Conservation (phyloP, 2,113 vertebrate species). For the Otis tarda region DNA sequence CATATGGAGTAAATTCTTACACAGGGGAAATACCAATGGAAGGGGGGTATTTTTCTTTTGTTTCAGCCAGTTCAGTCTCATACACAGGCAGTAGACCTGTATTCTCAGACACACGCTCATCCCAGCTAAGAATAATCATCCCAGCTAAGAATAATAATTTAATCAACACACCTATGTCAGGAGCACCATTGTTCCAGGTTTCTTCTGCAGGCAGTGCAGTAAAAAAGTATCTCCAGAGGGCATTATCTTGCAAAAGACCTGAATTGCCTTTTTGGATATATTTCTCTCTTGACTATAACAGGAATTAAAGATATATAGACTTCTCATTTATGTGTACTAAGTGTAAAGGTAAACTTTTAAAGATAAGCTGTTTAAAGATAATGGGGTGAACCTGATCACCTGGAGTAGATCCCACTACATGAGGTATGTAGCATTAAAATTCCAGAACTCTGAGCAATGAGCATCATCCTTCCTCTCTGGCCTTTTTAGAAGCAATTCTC, state of each 20-base stretch:
- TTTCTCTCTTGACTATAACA: background rate
- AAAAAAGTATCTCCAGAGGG: background rate
- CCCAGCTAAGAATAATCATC: background rate
- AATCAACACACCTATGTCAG: background rate
- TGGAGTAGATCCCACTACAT: background rate
- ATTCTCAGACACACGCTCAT: background rate
- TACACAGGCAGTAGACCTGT: background rate
- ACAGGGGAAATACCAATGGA: background rate
- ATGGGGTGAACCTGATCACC: background rate
- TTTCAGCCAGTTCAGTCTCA: background rate
- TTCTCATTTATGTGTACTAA: background rate
- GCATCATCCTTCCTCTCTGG: background rate
- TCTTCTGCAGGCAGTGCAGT: background rate
- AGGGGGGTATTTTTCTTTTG: background rate
- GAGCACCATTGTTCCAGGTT: background rate
- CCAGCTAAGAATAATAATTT: background rate
- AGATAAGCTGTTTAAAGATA: background rate
- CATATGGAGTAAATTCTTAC: background rate
- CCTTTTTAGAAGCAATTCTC: background rate
- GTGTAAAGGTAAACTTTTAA: background rate
- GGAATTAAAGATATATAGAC: background rate
- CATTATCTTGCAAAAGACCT: background rate
- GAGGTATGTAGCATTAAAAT: background rate
- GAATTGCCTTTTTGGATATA: background rate
- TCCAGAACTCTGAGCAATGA: background rate